Base-by-base conservation (phyloP, 2,888 invertebrate species). In the Hipparchia semele region DNA sequence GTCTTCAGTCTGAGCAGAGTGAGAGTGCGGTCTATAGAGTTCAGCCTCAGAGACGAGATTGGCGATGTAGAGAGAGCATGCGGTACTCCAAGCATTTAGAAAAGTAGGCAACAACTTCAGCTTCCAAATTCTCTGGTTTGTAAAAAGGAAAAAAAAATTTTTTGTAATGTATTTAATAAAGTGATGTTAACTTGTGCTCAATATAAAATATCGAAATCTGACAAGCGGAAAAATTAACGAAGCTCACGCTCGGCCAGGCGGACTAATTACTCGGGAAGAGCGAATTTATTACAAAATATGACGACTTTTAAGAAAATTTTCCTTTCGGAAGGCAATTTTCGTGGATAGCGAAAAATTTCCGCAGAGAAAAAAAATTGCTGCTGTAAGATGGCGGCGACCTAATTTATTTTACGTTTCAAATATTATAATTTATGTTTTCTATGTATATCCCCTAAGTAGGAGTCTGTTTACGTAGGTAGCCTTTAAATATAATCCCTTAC, bases 231-330 rank as follows among this genome's bases (percentile, higher is more conserved):
- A 70, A 64, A 65, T 71, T 56, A 71, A 59, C 12, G 39, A 49
- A 33, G 6, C 65, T 33, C 53, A 10, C 54, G 51, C 49, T 39
- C 59, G 39, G 33, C 71, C 23, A 33, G 59, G 6, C 71, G 65
- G 4, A 65, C 64, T 71, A 71, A 71, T 71, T 71, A 49, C 51
- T 58, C 46, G 45, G 45, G 71, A 66, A 51, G 39, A 60, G 33
- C 1, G 59, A 39, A 60, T 60, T 58, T 60, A 60, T 60, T 60
- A 60, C 10, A 60, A 60, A 60, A 60, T 4, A 60, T 60, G 59
- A 33, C 54, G 62, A 54, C 62, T 70, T 46, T 45, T 70, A 54
- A 53, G 23, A 45, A 70, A 60, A 45, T 53, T 53, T 53, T 45
- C 49, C 64, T 64, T 23, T 3, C 9, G 49, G 23, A 62, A 64